phyloP scores from a whole-genome alignment of 2,797 vertebrate genomes.

The Halcyon smyrnensis region DNA sequence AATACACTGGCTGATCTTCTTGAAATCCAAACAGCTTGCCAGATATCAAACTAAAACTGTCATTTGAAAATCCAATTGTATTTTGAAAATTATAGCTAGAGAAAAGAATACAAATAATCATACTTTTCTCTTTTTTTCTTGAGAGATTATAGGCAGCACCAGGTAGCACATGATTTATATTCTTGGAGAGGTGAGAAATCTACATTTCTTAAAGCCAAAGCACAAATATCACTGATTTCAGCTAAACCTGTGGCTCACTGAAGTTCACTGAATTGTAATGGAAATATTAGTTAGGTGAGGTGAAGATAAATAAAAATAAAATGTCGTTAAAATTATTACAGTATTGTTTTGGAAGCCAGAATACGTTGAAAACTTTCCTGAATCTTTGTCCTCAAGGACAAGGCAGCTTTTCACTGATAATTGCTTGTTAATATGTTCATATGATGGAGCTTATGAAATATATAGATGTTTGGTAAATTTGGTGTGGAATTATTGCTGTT shows the following conservation, averaged over 20 bases:
- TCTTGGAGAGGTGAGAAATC: not conserved
- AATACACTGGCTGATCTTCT: not conserved
- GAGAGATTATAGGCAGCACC: not conserved
- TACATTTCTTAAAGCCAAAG: not conserved
- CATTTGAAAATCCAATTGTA: not conserved
- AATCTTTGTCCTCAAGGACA: not conserved
- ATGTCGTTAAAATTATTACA: not conserved
- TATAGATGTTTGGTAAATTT: not conserved
- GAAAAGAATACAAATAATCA: not conserved
- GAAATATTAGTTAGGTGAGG: not conserved
- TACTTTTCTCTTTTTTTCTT: not conserved
- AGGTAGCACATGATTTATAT: fast-evolving
- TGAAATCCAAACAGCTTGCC: constrained; percentile 30
- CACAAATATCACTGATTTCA: not conserved
- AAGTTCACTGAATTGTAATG: not conserved
- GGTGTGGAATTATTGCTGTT: not conserved
- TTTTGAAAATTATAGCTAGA: constrained; percentile 15
- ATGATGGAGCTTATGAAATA: not conserved
- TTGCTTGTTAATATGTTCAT: not conserved
- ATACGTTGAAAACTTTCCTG: not conserved
- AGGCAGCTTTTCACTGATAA: not conserved
- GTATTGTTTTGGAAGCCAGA: not conserved
- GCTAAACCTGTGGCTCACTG: not conserved
- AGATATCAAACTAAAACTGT: constrained; percentile 33
- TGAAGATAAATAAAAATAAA: not conserved